phyloP scores from a whole-genome alignment of 2,113 vertebrate species.

The Alligator sinensis region DNA sequence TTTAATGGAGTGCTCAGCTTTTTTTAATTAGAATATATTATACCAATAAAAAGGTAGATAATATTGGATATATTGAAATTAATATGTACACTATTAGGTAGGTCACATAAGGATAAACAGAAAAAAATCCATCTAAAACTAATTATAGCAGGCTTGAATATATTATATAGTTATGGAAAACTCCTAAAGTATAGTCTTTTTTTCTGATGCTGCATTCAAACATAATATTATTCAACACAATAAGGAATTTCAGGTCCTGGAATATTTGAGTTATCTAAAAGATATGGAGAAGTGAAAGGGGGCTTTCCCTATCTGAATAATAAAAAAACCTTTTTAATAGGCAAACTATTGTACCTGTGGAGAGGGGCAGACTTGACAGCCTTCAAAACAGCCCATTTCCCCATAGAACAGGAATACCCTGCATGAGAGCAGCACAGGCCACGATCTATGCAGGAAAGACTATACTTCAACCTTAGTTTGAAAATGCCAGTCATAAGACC shows the following conservation, averaged over 20 bases:
- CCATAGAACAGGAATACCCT: neutral
- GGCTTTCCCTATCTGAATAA: neutral
- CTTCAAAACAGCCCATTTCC: neutral
- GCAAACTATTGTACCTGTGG: neutral
- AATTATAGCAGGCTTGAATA: neutral
- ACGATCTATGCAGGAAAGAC: neutral
- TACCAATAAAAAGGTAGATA: neutral
- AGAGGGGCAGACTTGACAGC: neutral
- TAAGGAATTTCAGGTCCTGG: neutral
- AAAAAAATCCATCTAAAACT: neutral
- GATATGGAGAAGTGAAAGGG: neutral
- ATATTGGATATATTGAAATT: neutral
- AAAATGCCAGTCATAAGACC: neutral
- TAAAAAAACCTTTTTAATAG: neutral
- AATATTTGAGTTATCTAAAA: neutral
- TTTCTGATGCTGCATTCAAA: neutral
- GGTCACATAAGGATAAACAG: neutral
- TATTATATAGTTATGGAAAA: neutral
- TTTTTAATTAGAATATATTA: neutral
- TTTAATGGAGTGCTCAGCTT: neutral
- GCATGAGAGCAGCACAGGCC: neutral
- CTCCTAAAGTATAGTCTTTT: neutral
- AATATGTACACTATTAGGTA: neutral
- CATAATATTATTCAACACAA: neutral
- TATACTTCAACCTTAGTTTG: neutral